Evolutionary conservation across 2,888 invertebrate genomes (phyloP).

Genomic region (Opisthograptis luteolata): DNA sequence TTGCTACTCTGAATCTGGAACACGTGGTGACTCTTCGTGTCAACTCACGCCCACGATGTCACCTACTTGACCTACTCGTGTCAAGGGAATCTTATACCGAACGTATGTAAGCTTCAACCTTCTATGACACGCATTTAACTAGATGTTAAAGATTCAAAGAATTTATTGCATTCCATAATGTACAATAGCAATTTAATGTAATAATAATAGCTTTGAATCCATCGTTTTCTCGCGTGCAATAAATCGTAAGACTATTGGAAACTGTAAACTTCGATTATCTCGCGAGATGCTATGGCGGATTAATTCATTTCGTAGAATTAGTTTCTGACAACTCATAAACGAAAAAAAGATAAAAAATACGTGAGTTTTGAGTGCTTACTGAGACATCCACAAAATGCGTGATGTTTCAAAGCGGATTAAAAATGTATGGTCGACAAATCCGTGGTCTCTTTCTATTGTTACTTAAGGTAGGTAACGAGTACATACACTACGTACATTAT

Average conservation of each 20-base stretch:
- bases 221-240: background rate
- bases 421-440: slow-evolving; percentile 2
- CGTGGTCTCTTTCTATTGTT: too few species aligned
- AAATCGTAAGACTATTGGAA: slow-evolving; percentile 2
- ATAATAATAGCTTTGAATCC: background rate
- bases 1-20: too few species aligned
- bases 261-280: slow-evolving; percentile 10
- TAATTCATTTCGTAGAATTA: slow-evolving; percentile 17
- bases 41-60: too few species aligned
- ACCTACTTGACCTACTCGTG: too few species aligned
- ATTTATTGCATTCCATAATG: too few species aligned
- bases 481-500: too few species aligned
- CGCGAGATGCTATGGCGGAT: slow-evolving; percentile 6
- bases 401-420: slow-evolving; percentile 6
- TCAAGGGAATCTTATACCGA: slow-evolving; percentile 10
- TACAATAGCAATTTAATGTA: too few species aligned
- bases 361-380: background rate
- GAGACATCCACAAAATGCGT: background rate
- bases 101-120: background rate
- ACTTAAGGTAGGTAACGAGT: too few species aligned
- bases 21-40: too few species aligned
- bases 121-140: slow-evolving; percentile 5
- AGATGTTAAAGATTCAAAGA: too few species aligned
- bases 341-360: background rate
- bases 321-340: slow-evolving; percentile 11